Base-by-base conservation (phyloP, 2,888 invertebrate genomes). In the Epinotia nisella region DNA sequence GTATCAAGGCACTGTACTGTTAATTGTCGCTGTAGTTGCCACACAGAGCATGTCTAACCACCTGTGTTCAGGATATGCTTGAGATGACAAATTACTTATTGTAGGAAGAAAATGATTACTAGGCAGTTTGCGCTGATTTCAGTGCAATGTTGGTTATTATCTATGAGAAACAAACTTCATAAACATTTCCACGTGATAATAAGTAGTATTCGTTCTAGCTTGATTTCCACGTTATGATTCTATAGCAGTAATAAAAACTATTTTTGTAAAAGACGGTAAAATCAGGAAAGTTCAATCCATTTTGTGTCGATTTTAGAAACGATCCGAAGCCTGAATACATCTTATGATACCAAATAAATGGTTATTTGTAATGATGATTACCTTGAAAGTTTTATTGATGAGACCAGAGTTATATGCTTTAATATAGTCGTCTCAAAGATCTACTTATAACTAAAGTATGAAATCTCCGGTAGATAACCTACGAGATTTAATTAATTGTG, bases 51-150 rank as follows among this genome's bases (percentile, higher is more conserved):
- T 72, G 29, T 72, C 67, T 62, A 72, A 72, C 61, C 10, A 67
- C 67, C 60, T 49, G 45, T 61, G 55, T 72, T 35, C 45, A 62
- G 49, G 72, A 67, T n/a, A 62, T 68, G 72, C 72, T 72, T 62
- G 67, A 62, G 72, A 72, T 62, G 72, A 72, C 72, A 68, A 72
- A 68, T 72, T 72, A 61, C 61, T 55, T 21, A 55, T 62, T 51
- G 35, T 29, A 35, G 49, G 51, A 60, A 66, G 45, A 61, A 56
- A 56, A 41, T 24, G 53, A 13, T 3, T 55, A 66, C 29, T 71
- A 71, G 51, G 35, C 35, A 19, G 9, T 35, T 59, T 19, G n/a
- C 45, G 41, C 21, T 35, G 15, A 51, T 60, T 67, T 21, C 35
- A 9, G 51, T 65, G 13, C 41, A 3, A n/a, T 66, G 17, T 29